Percentiles rank a stretch among this genome's conserved stretches.
Evolutionary conservation across 2,888 invertebrate genomes (phyloP).

Genomic region (Aproaerema taeniolella): DNA sequence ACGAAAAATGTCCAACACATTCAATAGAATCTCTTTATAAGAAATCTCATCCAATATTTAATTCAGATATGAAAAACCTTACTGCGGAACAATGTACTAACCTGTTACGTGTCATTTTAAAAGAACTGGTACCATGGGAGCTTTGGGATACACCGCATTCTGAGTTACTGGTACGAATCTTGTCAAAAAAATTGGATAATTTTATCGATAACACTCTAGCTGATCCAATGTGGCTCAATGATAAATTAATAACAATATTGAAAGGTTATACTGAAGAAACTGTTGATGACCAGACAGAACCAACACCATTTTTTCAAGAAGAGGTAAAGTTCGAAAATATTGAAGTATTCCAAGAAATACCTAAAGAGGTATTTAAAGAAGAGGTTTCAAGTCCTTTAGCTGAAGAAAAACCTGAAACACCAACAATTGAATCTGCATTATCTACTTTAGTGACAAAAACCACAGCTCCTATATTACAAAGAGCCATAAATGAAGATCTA

Average conservation of each 20-base stretch:
- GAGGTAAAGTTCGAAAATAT: neutral
- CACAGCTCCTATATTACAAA: constrained; percentile 34
- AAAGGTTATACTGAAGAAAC: constrained; percentile 22
- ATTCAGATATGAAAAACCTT: constrained; percentile 49
- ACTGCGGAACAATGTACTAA: constrained; percentile 78
- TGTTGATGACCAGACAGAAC: constrained; percentile 10
- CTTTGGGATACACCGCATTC: constrained; percentile 82
- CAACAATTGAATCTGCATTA: constrained; percentile 33
- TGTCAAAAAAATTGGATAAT: constrained; percentile 76
- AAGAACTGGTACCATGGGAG: constrained; percentile 82
- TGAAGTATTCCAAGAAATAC: neutral
- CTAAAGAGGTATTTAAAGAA: constrained; percentile 2
- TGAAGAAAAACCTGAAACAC: constrained; percentile 10
- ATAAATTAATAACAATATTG: constrained; percentile 46
- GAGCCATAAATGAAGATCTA: constrained; percentile 26
- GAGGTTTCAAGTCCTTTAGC: neutral
- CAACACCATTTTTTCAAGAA: constrained; percentile 13
- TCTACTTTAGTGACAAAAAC: constrained; percentile 29
- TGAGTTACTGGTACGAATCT: constrained; percentile 77
- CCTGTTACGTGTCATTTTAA: constrained; percentile 76
- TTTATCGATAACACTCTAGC: constrained; percentile 66
- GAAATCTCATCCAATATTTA: constrained; percentile 48
- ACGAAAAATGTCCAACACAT: constrained; percentile 59
- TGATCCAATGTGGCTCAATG: constrained; percentile 71
- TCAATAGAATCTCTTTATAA: constrained; percentile 71